These are phyloP conservation scores for Brachyrhaphis roseni DNA, from an alignment of 2,797 vertebrate species.

Conservation along the genomic window DNA sequence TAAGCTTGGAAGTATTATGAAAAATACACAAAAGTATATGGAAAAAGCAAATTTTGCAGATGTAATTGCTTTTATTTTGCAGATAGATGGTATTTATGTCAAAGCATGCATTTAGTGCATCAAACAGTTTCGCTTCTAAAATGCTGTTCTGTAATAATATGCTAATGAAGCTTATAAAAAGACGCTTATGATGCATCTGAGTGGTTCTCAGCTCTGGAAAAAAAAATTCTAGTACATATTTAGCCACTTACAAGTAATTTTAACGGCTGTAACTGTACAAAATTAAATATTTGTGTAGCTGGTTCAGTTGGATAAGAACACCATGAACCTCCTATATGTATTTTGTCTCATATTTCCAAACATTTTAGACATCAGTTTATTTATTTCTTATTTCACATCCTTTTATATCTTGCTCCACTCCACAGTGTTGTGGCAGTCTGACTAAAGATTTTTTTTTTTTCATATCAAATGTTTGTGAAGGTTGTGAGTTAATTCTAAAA, in stretches of 20 bases:
- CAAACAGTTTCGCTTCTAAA: slow-evolving; percentile 34
- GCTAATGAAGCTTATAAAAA: slow-evolving; percentile 36
- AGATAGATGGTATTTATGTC: slow-evolving; percentile 22
- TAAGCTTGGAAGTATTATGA: neutral
- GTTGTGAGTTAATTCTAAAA: slow-evolving; percentile 55
- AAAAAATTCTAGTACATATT: slow-evolving; percentile 18
- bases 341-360: slow-evolving; percentile 11
- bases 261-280: slow-evolving; percentile 21
- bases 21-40: neutral
- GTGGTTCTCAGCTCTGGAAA: slow-evolving; percentile 24
- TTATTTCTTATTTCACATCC: slow-evolving; percentile 19
- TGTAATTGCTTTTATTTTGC: slow-evolving; percentile 24
- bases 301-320: slow-evolving; percentile 19
- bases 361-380: slow-evolving; percentile 19
- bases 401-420: neutral
- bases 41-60: neutral
- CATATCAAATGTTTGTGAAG: slow-evolving; percentile 38
- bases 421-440: slow-evolving; percentile 17
- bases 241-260: slow-evolving; percentile 37
- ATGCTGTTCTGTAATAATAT: slow-evolving; percentile 49
- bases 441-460: slow-evolving; percentile 33
- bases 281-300: slow-evolving; percentile 12
- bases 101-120: slow-evolving; percentile 42
- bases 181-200: slow-evolving; percentile 34
- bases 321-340: slow-evolving; percentile 13